Evolutionary conservation across 2,888 invertebrate species (phyloP).

Genomic region (Thumatha senex): DNA sequence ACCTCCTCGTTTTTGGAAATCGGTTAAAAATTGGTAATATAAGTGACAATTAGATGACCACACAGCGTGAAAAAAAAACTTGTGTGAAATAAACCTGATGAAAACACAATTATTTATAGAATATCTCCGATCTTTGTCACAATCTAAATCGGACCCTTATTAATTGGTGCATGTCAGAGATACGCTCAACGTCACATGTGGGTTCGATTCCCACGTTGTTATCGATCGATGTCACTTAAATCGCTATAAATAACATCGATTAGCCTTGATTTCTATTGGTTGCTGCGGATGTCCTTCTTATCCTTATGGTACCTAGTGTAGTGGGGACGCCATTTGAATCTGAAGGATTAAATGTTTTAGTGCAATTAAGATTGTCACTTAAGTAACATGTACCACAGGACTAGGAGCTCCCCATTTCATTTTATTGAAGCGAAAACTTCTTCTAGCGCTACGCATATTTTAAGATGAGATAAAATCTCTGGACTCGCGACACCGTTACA

Average conservation of each 20-base stretch:
- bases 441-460: no score
- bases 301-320: not conserved
- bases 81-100: not conserved
- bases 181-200: slow-evolving; percentile 32
- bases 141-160: slow-evolving; percentile 23
- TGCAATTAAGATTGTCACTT: not conserved
- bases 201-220: slow-evolving; percentile 41
- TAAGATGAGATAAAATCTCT: no score
- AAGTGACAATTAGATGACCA: not conserved
- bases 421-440: no score
- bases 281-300: slow-evolving; percentile 6
- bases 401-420: no score
- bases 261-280: slow-evolving; percentile 26
- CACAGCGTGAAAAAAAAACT: not conserved
- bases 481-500: no score
- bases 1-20: no score
- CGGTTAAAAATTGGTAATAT: no score
- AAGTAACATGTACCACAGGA: not conserved
- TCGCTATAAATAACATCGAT: slow-evolving; percentile 33
- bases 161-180: slow-evolving; percentile 26
- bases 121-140: slow-evolving; percentile 6
- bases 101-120: slow-evolving; percentile 6
- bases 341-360: not conserved
- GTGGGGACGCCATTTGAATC: not conserved
- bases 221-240: slow-evolving; percentile 37